A percentile compares a stretch with the other conserved stretches of the same genome.
These are phyloP conservation scores for Lasioglossum lativentre DNA, from an alignment of 2,888 invertebrate species.

Conservation along the genomic window DNA sequence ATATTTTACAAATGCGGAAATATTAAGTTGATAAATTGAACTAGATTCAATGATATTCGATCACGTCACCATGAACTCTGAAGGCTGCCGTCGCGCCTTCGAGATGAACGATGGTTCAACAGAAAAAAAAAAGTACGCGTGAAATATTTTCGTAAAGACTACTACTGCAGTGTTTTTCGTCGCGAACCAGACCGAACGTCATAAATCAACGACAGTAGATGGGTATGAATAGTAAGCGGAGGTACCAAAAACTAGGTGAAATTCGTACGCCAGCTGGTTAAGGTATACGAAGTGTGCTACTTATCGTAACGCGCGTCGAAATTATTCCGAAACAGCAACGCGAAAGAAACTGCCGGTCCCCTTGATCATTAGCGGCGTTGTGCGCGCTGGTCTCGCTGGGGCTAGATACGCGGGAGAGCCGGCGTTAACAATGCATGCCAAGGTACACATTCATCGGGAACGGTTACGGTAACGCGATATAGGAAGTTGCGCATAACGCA, in stretches of 20 bases:
- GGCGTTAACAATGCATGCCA: conserved; percentile 25
- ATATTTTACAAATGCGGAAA: no score
- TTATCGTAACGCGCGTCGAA: background rate
- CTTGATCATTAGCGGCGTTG: conserved; percentile 7
- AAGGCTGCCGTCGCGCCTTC: no score
- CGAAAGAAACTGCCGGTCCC: background rate
- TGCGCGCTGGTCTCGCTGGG: background rate
- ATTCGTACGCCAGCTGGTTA: no score
- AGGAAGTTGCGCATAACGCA: conserved; percentile 19
- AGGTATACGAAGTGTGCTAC: background rate
- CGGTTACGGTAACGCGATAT: conserved; percentile 29
- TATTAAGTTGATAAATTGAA: no score
- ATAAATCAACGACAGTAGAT: background rate
- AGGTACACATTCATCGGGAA: conserved; percentile 38
- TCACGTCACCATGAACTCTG: no score
- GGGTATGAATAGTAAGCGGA: background rate
- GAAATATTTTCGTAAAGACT: background rate
- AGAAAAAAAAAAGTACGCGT: no score
- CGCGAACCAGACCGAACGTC: background rate
- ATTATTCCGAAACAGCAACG: background rate
- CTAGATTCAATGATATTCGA: no score
- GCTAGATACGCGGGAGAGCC: background rate
- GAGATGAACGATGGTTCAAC: no score
- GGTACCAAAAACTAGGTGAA: background rate
- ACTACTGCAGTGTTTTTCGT: no score